Conservation (phyloP, 2,797 vertebrate species). For the Knipowitschia caucasica region DNA sequence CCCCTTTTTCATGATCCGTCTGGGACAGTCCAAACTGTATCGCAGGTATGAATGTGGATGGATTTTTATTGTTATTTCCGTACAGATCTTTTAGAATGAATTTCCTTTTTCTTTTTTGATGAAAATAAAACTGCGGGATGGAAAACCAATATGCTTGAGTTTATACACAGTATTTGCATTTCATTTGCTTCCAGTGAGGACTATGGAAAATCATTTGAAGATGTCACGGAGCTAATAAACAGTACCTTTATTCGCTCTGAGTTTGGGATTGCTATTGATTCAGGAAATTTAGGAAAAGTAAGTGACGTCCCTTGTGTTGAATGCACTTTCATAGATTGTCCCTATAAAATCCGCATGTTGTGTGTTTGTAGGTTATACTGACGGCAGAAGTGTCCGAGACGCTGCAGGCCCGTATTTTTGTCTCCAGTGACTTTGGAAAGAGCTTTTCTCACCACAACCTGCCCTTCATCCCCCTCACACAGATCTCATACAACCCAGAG, state of each 20-base stretch:
- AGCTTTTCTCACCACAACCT: slow-evolving; percentile 80
- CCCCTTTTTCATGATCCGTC: slow-evolving; percentile 84
- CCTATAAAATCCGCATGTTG: slow-evolving; percentile 1
- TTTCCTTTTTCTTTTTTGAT: too few species aligned
- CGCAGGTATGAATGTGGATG: slow-evolving; percentile 88
- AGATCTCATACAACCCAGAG: slow-evolving; percentile 83
- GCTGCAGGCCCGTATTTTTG: slow-evolving; percentile 80
- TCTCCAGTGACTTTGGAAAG: slow-evolving; percentile 84
- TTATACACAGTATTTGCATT: slow-evolving; percentile 22
- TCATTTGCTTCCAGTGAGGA: slow-evolving; percentile 78
- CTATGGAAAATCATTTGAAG: slow-evolving; percentile 89
- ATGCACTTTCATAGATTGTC: background rate
- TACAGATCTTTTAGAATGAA: too few species aligned
- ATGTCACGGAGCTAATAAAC: slow-evolving; percentile 88
- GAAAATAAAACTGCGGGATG: too few species aligned
- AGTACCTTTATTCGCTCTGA: slow-evolving; percentile 91
- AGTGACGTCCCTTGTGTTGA: slow-evolving; percentile 27
- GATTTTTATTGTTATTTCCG: too few species aligned
- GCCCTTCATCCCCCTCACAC: slow-evolving; percentile 82
- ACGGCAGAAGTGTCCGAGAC: slow-evolving; percentile 84
- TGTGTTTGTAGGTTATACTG: slow-evolving; percentile 83
- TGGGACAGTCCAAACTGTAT: slow-evolving; percentile 90
- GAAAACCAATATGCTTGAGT: background rate
- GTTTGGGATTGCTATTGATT: slow-evolving; percentile 90
- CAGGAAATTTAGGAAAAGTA: slow-evolving; percentile 90